Conservation (phyloP, 2,797 vertebrate genomes). For the Bovichtus variegatus region DNA sequence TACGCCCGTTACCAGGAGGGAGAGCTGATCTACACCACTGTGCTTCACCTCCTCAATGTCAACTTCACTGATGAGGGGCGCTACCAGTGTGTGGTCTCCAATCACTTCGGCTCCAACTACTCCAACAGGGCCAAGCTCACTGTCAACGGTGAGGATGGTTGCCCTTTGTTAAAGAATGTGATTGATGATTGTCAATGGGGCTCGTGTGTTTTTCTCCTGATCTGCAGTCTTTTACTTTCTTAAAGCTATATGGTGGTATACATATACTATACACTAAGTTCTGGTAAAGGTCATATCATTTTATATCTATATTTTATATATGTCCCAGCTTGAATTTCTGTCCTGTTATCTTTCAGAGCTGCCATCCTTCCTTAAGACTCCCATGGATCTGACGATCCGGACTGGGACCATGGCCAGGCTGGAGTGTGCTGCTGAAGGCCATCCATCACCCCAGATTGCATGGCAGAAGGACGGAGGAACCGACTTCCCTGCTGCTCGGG, state of each 20-base stretch:
- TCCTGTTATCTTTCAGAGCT: conserved; percentile 84
- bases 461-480: conserved; percentile 99
- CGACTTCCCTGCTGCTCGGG: conserved; percentile 96
- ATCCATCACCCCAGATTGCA: conserved; percentile 95
- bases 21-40: conserved; percentile 91
- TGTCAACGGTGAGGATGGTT: conserved; percentile 91
- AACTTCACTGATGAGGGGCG: conserved; percentile 94
- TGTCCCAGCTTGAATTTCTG: neutral
- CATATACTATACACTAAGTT: neutral
- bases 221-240: neutral
- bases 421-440: conserved; percentile 95
- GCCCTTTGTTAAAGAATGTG: neutral
- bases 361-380: conserved; percentile 96
- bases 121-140: conserved; percentile 96
- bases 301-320: neutral
- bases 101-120: conserved; percentile 97
- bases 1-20: conserved; percentile 90
- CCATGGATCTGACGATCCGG: conserved; percentile 96
- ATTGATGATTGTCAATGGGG: neutral
- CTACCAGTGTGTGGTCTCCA: conserved; percentile 98
- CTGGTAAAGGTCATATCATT: neutral
- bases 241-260: neutral
- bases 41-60: conserved; percentile 91
- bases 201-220: neutral
- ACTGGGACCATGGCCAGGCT: conserved; percentile 93